These are phyloP conservation scores for Heliconius sara DNA, from an alignment of 2,888 invertebrate species.

Conservation along the genomic window DNA sequence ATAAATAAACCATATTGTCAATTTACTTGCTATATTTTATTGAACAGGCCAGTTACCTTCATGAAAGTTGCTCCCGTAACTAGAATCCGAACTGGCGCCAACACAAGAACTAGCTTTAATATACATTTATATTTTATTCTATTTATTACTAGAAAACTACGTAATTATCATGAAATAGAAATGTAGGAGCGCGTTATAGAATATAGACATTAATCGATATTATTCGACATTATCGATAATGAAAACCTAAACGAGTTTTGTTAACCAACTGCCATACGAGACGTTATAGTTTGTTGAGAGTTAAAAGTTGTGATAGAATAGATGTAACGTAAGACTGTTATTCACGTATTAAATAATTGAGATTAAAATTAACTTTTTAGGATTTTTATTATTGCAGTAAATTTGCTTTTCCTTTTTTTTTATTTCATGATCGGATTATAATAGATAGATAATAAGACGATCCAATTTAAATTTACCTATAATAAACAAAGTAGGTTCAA, in stretches of 20 bases:
- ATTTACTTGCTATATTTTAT: conserved; percentile 52
- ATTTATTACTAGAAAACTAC: conserved; percentile 40
- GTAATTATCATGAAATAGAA: conserved; percentile 30
- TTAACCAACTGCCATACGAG: not conserved
- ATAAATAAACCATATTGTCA: conserved; percentile 45
- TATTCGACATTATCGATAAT: not conserved
- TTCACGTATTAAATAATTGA: not conserved
- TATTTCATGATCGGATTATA: not conserved
- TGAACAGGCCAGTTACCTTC: conserved; percentile 75
- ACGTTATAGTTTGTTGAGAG: not conserved
- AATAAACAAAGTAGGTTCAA: not conserved
- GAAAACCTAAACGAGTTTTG: not conserved
- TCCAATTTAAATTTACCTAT: not conserved
- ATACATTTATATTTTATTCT: conserved; percentile 32
- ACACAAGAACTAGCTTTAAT: conserved; percentile 40
- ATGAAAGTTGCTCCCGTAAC: conserved; percentile 77
- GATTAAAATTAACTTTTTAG: not conserved
- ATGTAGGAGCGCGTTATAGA: conserved; percentile 9
- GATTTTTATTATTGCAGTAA: not conserved
- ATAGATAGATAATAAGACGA: not conserved
- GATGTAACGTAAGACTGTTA: not conserved
- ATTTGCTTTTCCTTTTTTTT: not conserved
- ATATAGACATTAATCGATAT: not conserved
- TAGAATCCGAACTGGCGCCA: conserved; percentile 79
- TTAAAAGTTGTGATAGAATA: not conserved